Percentiles rank a stretch among this genome's conserved stretches.
phyloP scores from a whole-genome alignment of 2,888 invertebrate species.

The Amphimallon solstitiale region DNA sequence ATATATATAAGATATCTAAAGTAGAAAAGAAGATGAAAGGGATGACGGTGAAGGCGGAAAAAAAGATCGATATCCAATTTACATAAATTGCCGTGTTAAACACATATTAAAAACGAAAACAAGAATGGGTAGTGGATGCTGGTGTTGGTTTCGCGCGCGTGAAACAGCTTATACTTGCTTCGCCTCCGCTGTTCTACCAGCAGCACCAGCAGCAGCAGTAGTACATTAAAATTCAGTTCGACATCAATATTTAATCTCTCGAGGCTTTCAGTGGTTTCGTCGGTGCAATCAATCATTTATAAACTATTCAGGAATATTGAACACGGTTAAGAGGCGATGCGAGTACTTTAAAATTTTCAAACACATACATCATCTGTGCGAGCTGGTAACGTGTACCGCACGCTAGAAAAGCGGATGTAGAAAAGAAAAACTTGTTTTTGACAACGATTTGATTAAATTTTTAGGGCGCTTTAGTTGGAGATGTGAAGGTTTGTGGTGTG shows the following conservation, averaged over 20 bases:
- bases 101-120: constrained; percentile 38
- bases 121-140: constrained; percentile 21
- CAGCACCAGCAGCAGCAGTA: too few relatives aligned
- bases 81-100: constrained; percentile 35
- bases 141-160: not conserved
- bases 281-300: constrained; percentile 60
- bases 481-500: not conserved
- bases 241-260: constrained; percentile 52
- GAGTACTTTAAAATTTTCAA: constrained; percentile 43
- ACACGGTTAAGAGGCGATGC: constrained; percentile 40
- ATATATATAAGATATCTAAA: not conserved
- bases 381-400: not conserved
- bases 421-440: constrained; percentile 32
- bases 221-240: constrained; percentile 45
- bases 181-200: not conserved
- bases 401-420: not conserved
- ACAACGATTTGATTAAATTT: constrained; percentile 36
- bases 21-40: constrained; percentile 1
- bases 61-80: constrained; percentile 37
- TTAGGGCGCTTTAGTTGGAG: constrained; percentile 4
- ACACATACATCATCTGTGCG: constrained; percentile 35
- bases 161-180: not conserved
- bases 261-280: constrained; percentile 52
- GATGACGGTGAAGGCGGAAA: not conserved
- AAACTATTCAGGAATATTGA: constrained; percentile 51